Evolutionary conservation across 2,113 vertebrate species (phyloP), one percentile per base, ranked within the genome.

Genomic region (Odocoileus hemionus): DNA sequence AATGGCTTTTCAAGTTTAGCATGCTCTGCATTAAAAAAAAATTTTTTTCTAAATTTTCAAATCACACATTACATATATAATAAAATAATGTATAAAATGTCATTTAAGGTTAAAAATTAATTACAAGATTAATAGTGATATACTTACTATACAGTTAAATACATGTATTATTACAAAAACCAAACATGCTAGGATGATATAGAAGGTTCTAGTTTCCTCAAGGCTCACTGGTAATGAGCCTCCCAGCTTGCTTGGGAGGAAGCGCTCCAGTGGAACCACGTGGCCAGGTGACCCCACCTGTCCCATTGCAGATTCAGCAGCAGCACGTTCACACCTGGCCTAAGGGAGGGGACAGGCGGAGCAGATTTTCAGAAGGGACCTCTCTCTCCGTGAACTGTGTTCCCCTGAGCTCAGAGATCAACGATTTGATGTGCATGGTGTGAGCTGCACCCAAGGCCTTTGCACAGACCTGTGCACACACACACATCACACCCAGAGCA

Each of bases 1-100:
- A 92, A 60, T 1, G 88, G 79, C 79, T 86, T 96, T 92, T 98
- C 64, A 97, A 89, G 91, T 97, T 96, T 89, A 96, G n/a, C 64
- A 89, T n/a, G 58, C 36, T 92, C 39, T 85, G 43, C 52, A 88
- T 70, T 95, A 90, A 93, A 94, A 95, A 95, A 94, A 5, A 57
- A 2, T 9, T 6, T n/a, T 52, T 52, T 21, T 33, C 54, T 58
- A 79, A 94, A 58, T 33, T 79, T 39, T 89, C n/a, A 57, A 95
- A 58, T 79, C 21, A 85, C 16, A 84, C 0, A 70, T 89, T 86
- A 97, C 8, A 89, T 39, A 92, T 57, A 45, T 36, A 93, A 97
- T 30, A 94, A 95, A 95, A 76, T 70, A 83, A 67, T 61, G 45
- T 58, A 21, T 83, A 95, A 96, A 96, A 85, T 26, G 94, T 60